Conservation (phyloP, 1,140 invertebrate genomes). For the Ips typographus region DNA sequence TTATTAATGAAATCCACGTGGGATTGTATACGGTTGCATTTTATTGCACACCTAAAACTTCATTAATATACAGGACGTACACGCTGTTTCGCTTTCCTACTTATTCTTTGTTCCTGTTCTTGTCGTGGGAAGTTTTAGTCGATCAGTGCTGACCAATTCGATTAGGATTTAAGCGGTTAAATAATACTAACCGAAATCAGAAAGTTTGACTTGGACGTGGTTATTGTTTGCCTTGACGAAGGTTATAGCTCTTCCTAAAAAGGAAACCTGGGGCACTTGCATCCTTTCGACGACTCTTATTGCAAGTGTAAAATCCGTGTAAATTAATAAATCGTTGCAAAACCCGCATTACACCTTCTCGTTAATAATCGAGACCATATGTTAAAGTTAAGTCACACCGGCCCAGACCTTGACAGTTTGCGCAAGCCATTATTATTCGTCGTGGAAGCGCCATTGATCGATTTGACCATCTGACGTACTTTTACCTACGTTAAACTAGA, state of each 20-base stretch:
- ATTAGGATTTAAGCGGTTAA: too few relatives aligned
- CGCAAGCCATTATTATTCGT: slow-evolving; percentile 25
- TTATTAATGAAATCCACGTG: neutral
- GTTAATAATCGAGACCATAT: slow-evolving; percentile 28
- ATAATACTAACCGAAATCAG: too few relatives aligned
- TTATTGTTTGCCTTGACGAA: too few relatives aligned
- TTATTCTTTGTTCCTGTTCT: neutral
- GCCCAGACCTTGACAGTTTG: slow-evolving; percentile 24
- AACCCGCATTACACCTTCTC: slow-evolving; percentile 27
- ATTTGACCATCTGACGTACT: neutral
- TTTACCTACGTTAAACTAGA: neutral
- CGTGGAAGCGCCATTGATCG: slow-evolving; percentile 13
- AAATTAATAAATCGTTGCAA: slow-evolving; percentile 15
- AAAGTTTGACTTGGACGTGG: too few relatives aligned
- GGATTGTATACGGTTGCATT: neutral
- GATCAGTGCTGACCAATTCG: too few relatives aligned
- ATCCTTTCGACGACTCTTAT: neutral
- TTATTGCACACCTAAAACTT: slow-evolving; percentile 20
- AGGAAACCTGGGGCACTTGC: too few relatives aligned
- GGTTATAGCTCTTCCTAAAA: too few relatives aligned
- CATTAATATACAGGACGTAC: neutral
- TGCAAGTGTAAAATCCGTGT: slow-evolving; percentile 7
- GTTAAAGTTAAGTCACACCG: slow-evolving; percentile 31
- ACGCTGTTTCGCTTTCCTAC: slow-evolving; percentile 4
- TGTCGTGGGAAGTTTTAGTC: too few relatives aligned